A percentile compares a stretch with the other conserved stretches of the same genome.
phyloP scores from a whole-genome alignment of 2,797 vertebrate species.

The Lepus oiostolus region DNA sequence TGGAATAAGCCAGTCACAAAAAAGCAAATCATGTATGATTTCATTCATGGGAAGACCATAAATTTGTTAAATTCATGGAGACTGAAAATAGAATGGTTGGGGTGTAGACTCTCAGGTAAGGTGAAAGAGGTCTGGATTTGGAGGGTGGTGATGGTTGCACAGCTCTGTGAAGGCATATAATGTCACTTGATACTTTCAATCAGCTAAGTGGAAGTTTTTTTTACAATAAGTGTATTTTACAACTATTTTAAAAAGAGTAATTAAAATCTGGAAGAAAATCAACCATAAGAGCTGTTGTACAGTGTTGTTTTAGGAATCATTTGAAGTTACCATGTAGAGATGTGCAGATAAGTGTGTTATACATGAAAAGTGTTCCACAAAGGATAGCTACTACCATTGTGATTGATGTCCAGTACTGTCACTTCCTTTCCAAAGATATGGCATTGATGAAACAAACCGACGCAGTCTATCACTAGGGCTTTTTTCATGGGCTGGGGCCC shows the following conservation, averaged over 20 bases:
- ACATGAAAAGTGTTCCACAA: accelerated
- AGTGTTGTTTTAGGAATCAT: not conserved
- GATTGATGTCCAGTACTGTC: not conserved
- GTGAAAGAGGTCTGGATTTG: not conserved
- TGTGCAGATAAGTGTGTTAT: not conserved
- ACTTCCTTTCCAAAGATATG: not conserved
- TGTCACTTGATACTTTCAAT: not conserved
- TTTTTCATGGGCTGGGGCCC: not conserved
- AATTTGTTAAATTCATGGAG: not conserved
- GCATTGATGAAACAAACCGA: not conserved
- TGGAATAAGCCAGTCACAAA: not conserved
- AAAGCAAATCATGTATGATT: not conserved
- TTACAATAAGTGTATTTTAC: not conserved
- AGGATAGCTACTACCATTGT: too few relatives aligned
- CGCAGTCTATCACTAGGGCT: not conserved
- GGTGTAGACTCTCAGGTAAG: not conserved
- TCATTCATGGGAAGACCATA: not conserved
- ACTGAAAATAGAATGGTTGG: not conserved
- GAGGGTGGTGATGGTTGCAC: too few relatives aligned
- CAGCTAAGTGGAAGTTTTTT: not conserved
- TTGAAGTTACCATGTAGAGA: not conserved
- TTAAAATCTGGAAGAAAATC: not conserved
- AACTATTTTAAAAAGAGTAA: not conserved
- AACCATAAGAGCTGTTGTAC: not conserved
- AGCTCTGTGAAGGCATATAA: not conserved